Evolutionary conservation across 2,888 invertebrate species (phyloP), one percentile per base, ranked within the genome.

Genomic region (Harmothoe impar): DNA sequence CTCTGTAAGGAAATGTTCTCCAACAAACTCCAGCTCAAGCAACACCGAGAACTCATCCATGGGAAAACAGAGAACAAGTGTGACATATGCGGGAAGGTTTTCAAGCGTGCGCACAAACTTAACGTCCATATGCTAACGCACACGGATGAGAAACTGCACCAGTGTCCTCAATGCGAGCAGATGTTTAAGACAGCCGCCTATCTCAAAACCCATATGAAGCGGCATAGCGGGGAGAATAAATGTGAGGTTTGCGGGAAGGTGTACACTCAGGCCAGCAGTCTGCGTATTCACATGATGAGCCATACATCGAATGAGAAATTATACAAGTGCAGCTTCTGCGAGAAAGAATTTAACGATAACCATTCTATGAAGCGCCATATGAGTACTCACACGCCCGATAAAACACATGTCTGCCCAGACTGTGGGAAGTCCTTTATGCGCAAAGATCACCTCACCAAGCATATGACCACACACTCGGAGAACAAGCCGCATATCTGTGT

Each of bases 381-480:
- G 43, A 20, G 1, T 5, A 84, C 43, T 12, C 84, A 84, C 43
- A 51, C 84, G 10, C n/a, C 35, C 20, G 43, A 84, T 35, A 84
- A 84, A 29, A 0, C 15, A 35, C 84, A 84, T 29, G 43, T 5
- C 15, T 84, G 84, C 43, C 20, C 35, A 35, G 84, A 35, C 35
- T 84, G 84, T 35, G 84, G 51, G 23, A 84, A 84, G 84, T 15
- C 20, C 0, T 84, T 84, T 25, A 35, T 51, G 33, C 20, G 84
- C 15, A 33, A 35, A 84, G 84, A 84, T 25, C 84, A 51, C n/a
- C 84, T 84, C 35, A 84, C 84, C 84, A 84, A 84, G 43, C 84
- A 84, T 33, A 84, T 84, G 84, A 84, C 72, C 25, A 72, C 25
- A 1, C 72, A 72, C 29, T 72, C 72, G 15, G 72, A 72, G 15